Evolutionary conservation across 2,113 vertebrate species (phyloP).

Genomic region (Vidua chalybeata): DNA sequence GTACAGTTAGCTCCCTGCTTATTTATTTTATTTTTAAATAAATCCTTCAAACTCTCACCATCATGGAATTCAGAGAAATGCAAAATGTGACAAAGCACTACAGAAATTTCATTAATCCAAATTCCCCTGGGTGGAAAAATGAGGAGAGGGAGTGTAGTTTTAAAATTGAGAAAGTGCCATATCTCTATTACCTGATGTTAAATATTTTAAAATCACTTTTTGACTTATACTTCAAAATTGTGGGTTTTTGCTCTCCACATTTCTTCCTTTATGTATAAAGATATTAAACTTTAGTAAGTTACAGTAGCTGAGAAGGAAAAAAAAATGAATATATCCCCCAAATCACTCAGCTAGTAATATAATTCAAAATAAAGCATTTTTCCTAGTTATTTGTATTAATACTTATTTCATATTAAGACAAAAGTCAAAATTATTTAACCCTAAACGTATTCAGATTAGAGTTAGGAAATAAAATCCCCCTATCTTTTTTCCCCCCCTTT

Average conservation of each 20-base stretch:
- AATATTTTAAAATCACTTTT: constrained; percentile 34
- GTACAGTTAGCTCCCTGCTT: neutral
- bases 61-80: constrained; percentile 59
- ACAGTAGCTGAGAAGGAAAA: neutral
- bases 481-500: neutral
- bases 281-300: constrained; percentile 46
- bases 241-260: neutral
- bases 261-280: constrained; percentile 17
- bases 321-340: neutral
- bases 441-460: neutral
- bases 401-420: neutral
- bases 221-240: constrained; percentile 39
- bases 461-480: constrained; percentile 15
- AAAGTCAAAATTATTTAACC: neutral
- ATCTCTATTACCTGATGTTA: constrained; percentile 26
- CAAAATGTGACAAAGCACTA: constrained; percentile 59
- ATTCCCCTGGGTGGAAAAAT: constrained; percentile 62
- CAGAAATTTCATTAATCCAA: constrained; percentile 70
- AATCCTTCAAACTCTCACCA: neutral
- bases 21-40: constrained; percentile 51
- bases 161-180: constrained; percentile 59
- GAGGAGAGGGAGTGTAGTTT: constrained; percentile 24
- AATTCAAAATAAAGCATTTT: constrained; percentile 10
- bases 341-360: constrained; percentile 10
- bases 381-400: neutral